A percentile compares a stretch with the other conserved stretches of the same genome.
phyloP scores from a whole-genome alignment of 1,140 invertebrate species.

The Drosophila ananassae region DNA sequence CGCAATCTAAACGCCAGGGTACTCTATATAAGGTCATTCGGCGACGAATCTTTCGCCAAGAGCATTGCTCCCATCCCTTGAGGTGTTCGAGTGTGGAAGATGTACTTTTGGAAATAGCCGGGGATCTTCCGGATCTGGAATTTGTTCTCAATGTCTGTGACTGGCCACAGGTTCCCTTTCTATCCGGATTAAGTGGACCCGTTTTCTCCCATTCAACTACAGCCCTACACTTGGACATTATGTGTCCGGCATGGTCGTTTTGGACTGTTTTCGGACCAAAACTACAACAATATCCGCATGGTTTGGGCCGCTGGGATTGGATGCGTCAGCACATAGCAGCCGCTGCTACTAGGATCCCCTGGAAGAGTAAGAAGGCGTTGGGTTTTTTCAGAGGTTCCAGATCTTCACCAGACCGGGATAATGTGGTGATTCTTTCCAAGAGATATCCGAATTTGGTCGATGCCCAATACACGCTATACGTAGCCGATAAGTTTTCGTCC shows the following conservation, averaged over 20 bases:
- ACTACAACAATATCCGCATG: conserved; percentile 95
- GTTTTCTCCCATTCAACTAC: conserved; percentile 98
- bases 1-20: conserved; percentile 86
- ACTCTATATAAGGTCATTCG: conserved; percentile 91
- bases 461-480: conserved; percentile 98
- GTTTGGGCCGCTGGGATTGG: conserved; percentile 96
- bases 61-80: conserved; percentile 95
- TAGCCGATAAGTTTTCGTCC: conserved; percentile 94
- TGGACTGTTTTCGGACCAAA: conserved; percentile 97
- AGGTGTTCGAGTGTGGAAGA: conserved; percentile 96
- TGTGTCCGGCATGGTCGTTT: conserved; percentile 98
- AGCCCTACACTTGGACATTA: conserved; percentile 93
- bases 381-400: conserved; percentile 97
- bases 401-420: conserved; percentile 95
- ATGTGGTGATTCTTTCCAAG: conserved; percentile 93
- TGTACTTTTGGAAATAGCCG: conserved; percentile 90
- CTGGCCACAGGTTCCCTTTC: conserved; percentile 91
- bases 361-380: conserved; percentile 90
- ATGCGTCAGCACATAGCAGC: conserved; percentile 89
- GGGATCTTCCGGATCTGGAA: conserved; percentile 92
- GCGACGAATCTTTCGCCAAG: conserved; percentile 91
- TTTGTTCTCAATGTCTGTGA: conserved; percentile 95
- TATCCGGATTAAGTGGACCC: conserved; percentile 85
- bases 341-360: conserved; percentile 88
- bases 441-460: conserved; percentile 91